These are phyloP conservation scores for Zygogramma bicolorata DNA, from an alignment of 2,888 invertebrate species.

Conservation along the genomic window DNA sequence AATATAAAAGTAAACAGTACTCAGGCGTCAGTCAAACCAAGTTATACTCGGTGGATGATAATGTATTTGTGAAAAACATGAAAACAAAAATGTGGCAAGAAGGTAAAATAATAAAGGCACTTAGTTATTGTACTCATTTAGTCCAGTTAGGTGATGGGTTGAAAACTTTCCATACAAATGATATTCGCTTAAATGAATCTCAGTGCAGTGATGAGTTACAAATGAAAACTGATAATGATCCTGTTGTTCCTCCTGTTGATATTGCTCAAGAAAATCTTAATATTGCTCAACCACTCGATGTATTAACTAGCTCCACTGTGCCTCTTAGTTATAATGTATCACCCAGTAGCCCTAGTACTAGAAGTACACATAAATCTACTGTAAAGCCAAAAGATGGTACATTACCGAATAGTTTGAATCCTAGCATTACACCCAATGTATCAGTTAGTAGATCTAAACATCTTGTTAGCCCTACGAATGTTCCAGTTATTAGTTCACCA, in stretches of 20 bases:
- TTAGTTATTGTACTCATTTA: slow-evolving; percentile 10
- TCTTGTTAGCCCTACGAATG: background rate
- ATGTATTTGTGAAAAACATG: slow-evolving; percentile 11
- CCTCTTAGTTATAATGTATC: too few species aligned
- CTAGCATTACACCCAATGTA: background rate
- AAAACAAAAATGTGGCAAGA: background rate
- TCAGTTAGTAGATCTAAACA: background rate
- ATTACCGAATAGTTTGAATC: background rate
- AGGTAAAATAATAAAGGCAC: slow-evolving; percentile 1
- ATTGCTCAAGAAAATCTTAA: background rate
- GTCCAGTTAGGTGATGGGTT: background rate
- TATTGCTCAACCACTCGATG: background rate
- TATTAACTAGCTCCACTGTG: too few species aligned
- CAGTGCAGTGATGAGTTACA: background rate
- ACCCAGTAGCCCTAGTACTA: background rate
- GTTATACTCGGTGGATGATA: background rate
- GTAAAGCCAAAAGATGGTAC: background rate
- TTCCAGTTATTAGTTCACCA: background rate
- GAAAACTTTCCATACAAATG: background rate
- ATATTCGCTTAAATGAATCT: background rate
- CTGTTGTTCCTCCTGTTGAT: background rate
- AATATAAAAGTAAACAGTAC: background rate
- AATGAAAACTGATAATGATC: background rate
- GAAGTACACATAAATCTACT: too few species aligned
- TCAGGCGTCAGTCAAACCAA: background rate